Conservation (phyloP, 2,888 invertebrate genomes). For the Tryphoninae sp. region DNA sequence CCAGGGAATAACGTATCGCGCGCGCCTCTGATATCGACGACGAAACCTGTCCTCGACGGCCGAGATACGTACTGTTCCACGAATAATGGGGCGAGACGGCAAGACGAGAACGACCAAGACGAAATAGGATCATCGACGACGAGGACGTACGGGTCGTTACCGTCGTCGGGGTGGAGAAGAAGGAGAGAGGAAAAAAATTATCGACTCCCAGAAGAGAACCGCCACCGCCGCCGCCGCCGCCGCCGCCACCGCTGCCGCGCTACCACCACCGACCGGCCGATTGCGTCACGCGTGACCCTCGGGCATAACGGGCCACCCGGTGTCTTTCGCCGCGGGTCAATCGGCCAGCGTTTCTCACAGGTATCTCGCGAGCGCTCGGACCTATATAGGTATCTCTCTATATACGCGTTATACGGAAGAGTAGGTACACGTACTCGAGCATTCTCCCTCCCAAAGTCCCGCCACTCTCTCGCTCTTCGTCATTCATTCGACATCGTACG, state of each 20-base stretch:
- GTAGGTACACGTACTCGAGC: constrained; percentile 15
- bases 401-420: constrained; percentile 24
- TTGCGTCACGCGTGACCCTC: constrained; percentile 77
- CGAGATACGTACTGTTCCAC: constrained; percentile 62
- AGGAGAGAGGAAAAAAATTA: constrained; percentile 8
- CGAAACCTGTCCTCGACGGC: constrained; percentile 20
- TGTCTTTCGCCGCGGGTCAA: constrained; percentile 76
- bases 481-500: constrained; percentile 23
- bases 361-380: constrained; percentile 30
- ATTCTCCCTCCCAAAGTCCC: constrained; percentile 6
- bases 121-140: constrained; percentile 73
- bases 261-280: constrained; percentile 61
- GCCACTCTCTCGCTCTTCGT: constrained; percentile 1
- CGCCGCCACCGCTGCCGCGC: background rate
- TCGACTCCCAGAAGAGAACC: constrained; percentile 57
- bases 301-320: constrained; percentile 77
- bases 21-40: constrained; percentile 25
- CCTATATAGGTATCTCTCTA: constrained; percentile 14
- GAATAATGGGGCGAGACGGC: constrained; percentile 64
- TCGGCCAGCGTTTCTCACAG: constrained; percentile 71
- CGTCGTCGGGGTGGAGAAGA: background rate
- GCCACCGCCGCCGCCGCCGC: no score
- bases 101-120: constrained; percentile 60
- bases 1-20: constrained; percentile 8
- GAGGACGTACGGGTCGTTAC: constrained; percentile 42